Conservation (phyloP, 1,140 invertebrate genomes). For the Zophobas atratus region DNA sequence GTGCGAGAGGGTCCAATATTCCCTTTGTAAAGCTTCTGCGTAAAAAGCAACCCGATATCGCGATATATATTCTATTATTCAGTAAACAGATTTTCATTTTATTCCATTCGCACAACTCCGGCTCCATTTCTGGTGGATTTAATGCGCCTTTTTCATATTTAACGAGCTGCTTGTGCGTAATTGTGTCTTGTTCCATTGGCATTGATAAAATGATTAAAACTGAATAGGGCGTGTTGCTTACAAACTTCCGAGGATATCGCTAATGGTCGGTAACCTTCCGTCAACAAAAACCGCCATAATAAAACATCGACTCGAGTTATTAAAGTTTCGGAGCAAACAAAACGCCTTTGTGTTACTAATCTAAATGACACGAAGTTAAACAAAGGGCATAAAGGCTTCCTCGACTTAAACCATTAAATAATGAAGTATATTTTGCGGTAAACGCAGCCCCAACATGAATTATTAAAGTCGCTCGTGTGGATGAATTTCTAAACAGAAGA, state of each 20-base stretch:
- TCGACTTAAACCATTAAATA: constrained; percentile 36
- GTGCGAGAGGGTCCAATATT: constrained; percentile 29
- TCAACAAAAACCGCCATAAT: constrained; percentile 35
- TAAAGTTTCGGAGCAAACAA: constrained; percentile 34
- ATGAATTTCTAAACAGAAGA: background rate
- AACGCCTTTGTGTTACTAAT: constrained; percentile 43
- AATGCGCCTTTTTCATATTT: constrained; percentile 14
- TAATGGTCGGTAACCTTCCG: constrained; percentile 36
- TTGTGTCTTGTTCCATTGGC: background rate
- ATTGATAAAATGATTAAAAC: constrained; percentile 34
- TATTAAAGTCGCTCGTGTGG: background rate
- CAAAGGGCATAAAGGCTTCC: constrained; percentile 21
- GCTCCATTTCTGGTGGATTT: constrained; percentile 7
- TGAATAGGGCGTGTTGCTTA: constrained; percentile 23
- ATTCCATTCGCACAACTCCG: constrained; percentile 13
- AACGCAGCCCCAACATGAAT: constrained; percentile 16
- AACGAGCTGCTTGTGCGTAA: background rate
- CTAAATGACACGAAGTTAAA: constrained; percentile 43
- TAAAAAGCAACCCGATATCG: constrained; percentile 28
- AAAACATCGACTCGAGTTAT: constrained; percentile 37
- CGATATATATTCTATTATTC: constrained; percentile 43
- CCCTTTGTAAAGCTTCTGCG: constrained; percentile 23
- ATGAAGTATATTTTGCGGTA: constrained; percentile 35
- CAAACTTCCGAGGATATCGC: constrained; percentile 33
- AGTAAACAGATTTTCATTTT: constrained; percentile 42